Evolutionary conservation across 2,797 vertebrate species (phyloP), one percentile per base, ranked within the genome.

Genomic region (Margarornis squamiger): DNA sequence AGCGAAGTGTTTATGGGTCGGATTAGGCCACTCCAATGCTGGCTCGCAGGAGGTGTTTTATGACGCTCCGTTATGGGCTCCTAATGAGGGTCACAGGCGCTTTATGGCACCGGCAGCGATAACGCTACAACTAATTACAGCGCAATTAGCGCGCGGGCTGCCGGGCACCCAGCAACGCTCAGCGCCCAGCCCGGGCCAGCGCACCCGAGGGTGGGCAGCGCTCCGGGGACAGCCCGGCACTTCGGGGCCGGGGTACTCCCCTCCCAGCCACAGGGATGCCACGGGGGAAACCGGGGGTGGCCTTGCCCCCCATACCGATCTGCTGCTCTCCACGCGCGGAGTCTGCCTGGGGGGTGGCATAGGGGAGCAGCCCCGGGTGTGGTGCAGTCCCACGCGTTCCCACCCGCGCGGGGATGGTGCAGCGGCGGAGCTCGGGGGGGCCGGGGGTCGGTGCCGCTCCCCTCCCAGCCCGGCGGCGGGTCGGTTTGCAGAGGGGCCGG

Each of bases 11-110:
- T 97, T 96, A 97, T 92, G 61, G 92, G 29, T 48, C 20, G 26
- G 92, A 96, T 96, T 96, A 96, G 83, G 78, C 80, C 85, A 46
- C 90, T 91, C 77, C 85, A 66, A n/a, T 21, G 3, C 66, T 68
- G 80, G 77, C 88, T 94, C 4, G 5, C 10, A 54, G 59, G 80
- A 41, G 12, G 21, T 52, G 79, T 95, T 97, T 97, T 97, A 97
- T 73, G 78, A 94, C 2, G 30, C 93, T 83, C 36, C 4, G 51
- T 97, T 97, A 97, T 91, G 92, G 96, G 93, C 90, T 97, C 75
- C 96, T 97, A 98, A 97, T 97, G 97, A 97, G 97, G 92, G 91
- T 92, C 97, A 96, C 96, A 95, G 92, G 91, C 76, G 15, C 94
- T 97, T 97, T 97, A 97, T 97, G 96, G 96, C 93, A 93, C 88